Evolutionary conservation across 2,113 vertebrate genomes (phyloP).

Genomic region (Elephantulus edwardii): DNA sequence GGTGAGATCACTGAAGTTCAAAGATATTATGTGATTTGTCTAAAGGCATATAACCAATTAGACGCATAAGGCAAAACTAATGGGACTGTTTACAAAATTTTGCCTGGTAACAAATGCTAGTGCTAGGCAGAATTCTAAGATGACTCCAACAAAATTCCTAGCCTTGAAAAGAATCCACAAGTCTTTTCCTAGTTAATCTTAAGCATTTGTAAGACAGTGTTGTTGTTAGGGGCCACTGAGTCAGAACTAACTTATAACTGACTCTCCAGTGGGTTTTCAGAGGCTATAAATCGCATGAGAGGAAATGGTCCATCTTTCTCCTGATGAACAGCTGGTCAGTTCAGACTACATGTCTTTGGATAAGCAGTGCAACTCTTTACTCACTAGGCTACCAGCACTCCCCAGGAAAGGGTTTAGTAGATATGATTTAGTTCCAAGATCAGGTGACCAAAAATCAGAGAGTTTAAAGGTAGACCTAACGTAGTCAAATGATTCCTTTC

Average conservation of each 20-base stretch:
- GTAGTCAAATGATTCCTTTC: neutral
- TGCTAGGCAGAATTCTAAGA: neutral
- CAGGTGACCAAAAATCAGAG: neutral
- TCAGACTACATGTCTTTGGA: too few relatives aligned
- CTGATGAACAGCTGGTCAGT: too few relatives aligned
- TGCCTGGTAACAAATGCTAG: neutral
- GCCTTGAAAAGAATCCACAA: neutral
- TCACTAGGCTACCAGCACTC: too few relatives aligned
- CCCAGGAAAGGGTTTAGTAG: neutral
- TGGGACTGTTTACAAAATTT: neutral
- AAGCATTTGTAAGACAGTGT: neutral
- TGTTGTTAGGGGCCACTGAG: too few relatives aligned
- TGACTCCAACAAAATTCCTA: neutral
- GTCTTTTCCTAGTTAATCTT: neutral
- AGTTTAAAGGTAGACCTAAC: neutral
- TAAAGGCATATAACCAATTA: neutral
- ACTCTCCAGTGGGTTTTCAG: too few relatives aligned
- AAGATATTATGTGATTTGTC: neutral
- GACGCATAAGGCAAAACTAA: neutral
- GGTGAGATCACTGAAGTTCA: neutral
- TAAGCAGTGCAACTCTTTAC: too few relatives aligned
- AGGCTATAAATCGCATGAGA: too few relatives aligned
- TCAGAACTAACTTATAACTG: too few relatives aligned
- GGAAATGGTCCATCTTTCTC: too few relatives aligned
- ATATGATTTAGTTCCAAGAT: neutral